Evolutionary conservation across 2,113 vertebrate genomes (phyloP), one percentile per base, ranked within the genome.

Genomic region (Larimichthys crocea): DNA sequence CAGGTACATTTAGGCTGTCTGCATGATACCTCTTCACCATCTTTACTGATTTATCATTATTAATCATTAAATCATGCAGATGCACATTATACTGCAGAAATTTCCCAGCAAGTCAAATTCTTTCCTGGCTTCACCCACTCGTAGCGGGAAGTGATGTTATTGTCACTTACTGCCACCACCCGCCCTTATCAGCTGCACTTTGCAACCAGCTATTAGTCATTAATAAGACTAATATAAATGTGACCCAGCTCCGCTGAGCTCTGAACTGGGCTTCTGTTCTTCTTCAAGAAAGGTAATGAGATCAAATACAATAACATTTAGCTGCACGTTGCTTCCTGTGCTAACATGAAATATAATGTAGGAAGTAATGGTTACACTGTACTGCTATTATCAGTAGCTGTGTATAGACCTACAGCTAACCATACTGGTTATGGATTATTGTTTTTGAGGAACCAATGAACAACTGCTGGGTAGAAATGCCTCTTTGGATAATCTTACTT

Each of bases 141-240:
- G 35, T 60, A 4, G 5, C 10, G 68, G 48, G 57, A 74, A 67
- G n/a, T 69, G 56, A 4, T 26, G 42, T 76, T 46, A 84, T 85
- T 70, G 26, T 88, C 76, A 64, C 71, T 4, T 50, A 75, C 56
- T 55, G 67, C 87, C 73, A 74, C 65, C 80, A 71, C 46, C 60
- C 60, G 50, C 46, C 85, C 84, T 93, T 95, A 95, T 95, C 93
- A 89, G 42, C 66, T 94, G 94, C 77, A 91, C 94, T 94, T 95
- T 95, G 95, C 61, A 89, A 88, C 87, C 76, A 29, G 84, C 88
- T 86, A 94, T 91, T 91, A 89, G 84, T 89, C 71, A 91, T 84
- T 79, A 80, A 78, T 87, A 19, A 87, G 64, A 17, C 15, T 79
- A 88, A 79, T 95, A 95, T 95, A 95, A 94, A 94, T 90, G 15